Conservation (phyloP, 2,113 vertebrate genomes). For the Brachyistius frenatus region DNA sequence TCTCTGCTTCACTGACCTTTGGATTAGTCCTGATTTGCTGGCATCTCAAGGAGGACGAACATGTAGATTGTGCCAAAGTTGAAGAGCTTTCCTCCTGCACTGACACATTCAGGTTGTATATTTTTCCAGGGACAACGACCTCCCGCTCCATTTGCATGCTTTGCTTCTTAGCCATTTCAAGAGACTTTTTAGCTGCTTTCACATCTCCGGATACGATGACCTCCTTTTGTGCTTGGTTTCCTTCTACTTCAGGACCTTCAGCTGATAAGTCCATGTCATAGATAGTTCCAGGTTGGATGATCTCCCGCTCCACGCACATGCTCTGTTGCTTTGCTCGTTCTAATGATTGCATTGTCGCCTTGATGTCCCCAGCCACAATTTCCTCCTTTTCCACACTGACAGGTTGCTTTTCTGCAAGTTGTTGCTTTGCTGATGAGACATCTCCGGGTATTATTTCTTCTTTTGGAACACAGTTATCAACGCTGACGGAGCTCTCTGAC, state of each 20-base stretch:
- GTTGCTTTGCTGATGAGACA: conserved; percentile 74
- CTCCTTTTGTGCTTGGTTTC: conserved; percentile 83
- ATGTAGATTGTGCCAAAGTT: conserved; percentile 79
- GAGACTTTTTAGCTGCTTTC: conserved; percentile 88
- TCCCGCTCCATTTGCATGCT: conserved; percentile 89
- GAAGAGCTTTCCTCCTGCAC: conserved; percentile 81
- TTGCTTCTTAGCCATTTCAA: conserved; percentile 91
- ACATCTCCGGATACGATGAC: conserved; percentile 89
- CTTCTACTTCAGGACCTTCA: conserved; percentile 79
- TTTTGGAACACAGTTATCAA: conserved; percentile 69
- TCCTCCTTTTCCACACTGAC: conserved; percentile 82
- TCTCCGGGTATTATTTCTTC: conserved; percentile 82
- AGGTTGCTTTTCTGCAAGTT: conserved; percentile 77
- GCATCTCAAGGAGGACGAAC: conserved; percentile 76
- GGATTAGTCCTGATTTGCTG: conserved; percentile 81
- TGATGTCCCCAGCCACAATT: conserved; percentile 81
- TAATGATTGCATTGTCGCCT: conserved; percentile 83
- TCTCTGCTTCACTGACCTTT: conserved; percentile 95
- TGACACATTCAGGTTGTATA: conserved; percentile 79
- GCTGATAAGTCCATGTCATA: conserved; percentile 85
- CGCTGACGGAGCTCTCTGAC: conserved; percentile 70
- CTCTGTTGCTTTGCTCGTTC: conserved; percentile 85
- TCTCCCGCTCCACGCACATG: conserved; percentile 80
- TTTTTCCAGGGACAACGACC: conserved; percentile 82
- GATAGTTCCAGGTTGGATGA: conserved; percentile 67